A percentile compares a stretch with the other conserved stretches of the same genome.
Evolutionary conservation across 2,888 invertebrate genomes (phyloP).

Genomic region (Phengaris arion): DNA sequence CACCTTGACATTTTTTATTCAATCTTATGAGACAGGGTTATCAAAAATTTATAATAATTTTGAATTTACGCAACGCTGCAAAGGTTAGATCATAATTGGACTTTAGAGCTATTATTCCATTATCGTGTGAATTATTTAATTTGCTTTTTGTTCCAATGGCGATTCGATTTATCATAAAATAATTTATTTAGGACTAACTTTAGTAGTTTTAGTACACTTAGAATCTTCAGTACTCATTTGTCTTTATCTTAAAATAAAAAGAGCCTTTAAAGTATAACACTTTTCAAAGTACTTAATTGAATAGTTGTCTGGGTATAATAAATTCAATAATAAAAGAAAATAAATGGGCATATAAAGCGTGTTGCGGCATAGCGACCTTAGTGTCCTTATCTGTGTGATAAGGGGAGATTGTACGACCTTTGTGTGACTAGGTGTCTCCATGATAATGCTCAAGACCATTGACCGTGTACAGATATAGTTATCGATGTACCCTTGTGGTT

Average conservation of each 20-base stretch:
- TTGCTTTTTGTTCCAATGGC: background rate
- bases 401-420: conserved; percentile 71
- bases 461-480: conserved; percentile 59
- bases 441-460: conserved; percentile 70
- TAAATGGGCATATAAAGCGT: conserved; percentile 38
- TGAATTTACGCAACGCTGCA: conserved; percentile 24
- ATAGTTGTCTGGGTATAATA: background rate
- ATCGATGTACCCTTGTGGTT: conserved; percentile 20
- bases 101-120: conserved; percentile 23
- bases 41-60: conserved; percentile 27
- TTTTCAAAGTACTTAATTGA: too few relatives aligned
- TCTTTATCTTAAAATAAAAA: too few relatives aligned
- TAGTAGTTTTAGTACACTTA: too few relatives aligned
- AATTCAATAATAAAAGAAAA: conserved; percentile 26
- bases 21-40: conserved; percentile 29
- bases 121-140: conserved; percentile 10
- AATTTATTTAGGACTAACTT: background rate
- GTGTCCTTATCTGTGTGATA: conserved; percentile 67
- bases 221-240: too few relatives aligned
- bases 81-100: conserved; percentile 28
- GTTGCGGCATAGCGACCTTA: conserved; percentile 72
- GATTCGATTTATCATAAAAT: background rate
- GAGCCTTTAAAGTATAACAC: too few relatives aligned
- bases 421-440: conserved; percentile 65
- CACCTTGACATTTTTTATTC: conserved; percentile 64